phyloP scores from a whole-genome alignment of 2,888 invertebrate species.

The Elmis aenea region DNA sequence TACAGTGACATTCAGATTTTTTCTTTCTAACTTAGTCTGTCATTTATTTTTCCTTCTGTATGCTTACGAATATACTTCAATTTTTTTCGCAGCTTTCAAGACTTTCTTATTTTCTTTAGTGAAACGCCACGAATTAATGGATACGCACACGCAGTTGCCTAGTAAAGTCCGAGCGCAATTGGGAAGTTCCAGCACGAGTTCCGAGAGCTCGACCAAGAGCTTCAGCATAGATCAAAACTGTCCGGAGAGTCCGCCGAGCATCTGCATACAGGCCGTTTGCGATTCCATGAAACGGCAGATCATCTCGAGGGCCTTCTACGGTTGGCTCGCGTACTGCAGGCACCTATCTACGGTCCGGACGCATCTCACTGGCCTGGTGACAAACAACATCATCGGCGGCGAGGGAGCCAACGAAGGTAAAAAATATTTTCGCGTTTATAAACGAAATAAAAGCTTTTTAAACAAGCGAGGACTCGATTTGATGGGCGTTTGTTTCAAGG shows the following conservation, averaged over 20 bases:
- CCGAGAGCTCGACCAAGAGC: conserved; percentile 57
- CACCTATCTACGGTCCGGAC: conserved; percentile 89
- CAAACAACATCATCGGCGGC: conserved; percentile 64
- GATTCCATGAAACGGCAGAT: conserved; percentile 94
- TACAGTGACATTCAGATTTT: too few species aligned
- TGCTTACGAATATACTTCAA: too few species aligned
- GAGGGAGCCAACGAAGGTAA: conserved; percentile 61
- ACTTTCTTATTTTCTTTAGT: too few species aligned
- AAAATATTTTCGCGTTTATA: conserved; percentile 3
- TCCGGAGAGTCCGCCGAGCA: conserved; percentile 44
- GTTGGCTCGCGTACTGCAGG: conserved; percentile 92
- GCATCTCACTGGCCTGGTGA: conserved; percentile 84
- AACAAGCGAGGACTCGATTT: conserved; percentile 11
- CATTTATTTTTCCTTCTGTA: conserved; percentile 7
- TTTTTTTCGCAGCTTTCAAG: too few species aligned
- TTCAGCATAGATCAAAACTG: conserved; percentile 50
- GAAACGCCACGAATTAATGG: conserved; percentile 64
- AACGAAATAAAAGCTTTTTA: conserved; percentile 9
- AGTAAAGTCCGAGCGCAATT: conserved; percentile 48
- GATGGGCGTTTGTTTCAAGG: too few species aligned
- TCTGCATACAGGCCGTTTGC: conserved; percentile 63
- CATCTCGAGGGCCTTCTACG: conserved; percentile 91
- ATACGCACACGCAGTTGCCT: conserved; percentile 48
- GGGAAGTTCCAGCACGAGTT: conserved; percentile 65
- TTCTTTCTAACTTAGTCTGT: too few species aligned